Percentiles rank a stretch among this genome's conserved stretches.
Conservation (phyloP, 35 echinoderm and acorn worm genomes). For the Heliocidaris erythrogramma region DNA sequence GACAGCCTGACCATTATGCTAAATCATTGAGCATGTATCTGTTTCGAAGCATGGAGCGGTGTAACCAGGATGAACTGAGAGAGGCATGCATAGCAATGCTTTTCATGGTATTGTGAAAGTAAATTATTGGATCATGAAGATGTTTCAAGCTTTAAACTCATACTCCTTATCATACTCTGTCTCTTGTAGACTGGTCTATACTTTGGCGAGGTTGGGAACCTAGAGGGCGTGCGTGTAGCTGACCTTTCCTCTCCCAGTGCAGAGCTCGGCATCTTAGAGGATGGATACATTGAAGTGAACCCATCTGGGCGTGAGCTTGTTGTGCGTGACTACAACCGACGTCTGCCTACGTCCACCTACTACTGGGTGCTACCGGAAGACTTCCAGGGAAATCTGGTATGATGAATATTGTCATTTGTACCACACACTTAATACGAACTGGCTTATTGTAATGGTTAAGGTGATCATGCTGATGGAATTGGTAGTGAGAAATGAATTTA, state of each 20-base stretch:
- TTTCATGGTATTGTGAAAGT: too few species aligned
- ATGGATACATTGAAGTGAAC: conserved; percentile 46
- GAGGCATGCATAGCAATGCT: too few species aligned
- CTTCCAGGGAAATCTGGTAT: conserved; percentile 85
- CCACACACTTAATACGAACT: too few species aligned
- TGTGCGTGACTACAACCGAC: conserved; percentile 55
- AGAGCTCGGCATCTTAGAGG: conserved; percentile 21
- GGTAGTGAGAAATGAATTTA: too few species aligned
- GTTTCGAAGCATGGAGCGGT: too few species aligned
- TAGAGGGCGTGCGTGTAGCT: conserved; percentile 59
- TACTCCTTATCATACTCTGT: not conserved
- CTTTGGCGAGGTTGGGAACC: conserved; percentile 27
- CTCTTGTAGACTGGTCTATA: conserved; percentile 19
- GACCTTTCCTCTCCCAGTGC: conserved; percentile 24
- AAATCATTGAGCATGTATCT: too few species aligned
- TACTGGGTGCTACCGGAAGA: conserved; percentile 80
- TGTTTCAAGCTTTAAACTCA: not conserved
- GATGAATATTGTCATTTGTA: too few species aligned
- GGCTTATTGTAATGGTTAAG: too few species aligned
- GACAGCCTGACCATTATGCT: too few species aligned
- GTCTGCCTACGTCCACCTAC: conserved; percentile 63
- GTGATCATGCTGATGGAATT: too few species aligned
- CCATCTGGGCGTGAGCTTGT: conserved; percentile 54
- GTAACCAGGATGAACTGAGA: too few species aligned
- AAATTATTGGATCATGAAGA: too few species aligned